Conservation (phyloP, 2,113 vertebrate species). For the Jaculus jaculus region DNA sequence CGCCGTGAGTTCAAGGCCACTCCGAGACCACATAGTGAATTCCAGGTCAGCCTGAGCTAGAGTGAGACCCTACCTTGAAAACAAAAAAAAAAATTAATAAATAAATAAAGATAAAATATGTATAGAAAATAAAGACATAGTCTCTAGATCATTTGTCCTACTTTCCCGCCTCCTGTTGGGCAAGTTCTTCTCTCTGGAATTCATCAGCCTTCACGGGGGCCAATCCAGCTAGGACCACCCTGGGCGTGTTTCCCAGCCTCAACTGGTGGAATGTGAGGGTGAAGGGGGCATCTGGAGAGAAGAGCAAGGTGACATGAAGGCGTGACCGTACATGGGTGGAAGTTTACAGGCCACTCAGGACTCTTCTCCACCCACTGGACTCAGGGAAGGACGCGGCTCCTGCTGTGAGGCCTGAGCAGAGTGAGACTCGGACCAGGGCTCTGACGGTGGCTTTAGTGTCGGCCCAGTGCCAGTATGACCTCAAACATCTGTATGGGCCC, state of each 20-base stretch:
- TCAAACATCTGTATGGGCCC: background rate
- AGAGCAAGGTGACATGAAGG: background rate
- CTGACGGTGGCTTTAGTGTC: background rate
- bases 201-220: background rate
- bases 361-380: accelerated
- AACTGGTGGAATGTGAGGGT: too few species aligned
- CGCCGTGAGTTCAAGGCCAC: too few species aligned
- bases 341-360: background rate
- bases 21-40: too few species aligned
- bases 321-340: too few species aligned
- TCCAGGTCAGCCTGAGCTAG: too few species aligned
- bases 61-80: too few species aligned
- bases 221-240: accelerated
- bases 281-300: background rate
- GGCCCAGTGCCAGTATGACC: background rate
- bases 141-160: accelerated
- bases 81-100: too few species aligned
- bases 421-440: background rate
- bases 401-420: too few species aligned
- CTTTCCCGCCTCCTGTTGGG: background rate
- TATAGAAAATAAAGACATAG: background rate
- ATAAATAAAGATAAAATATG: too few species aligned
- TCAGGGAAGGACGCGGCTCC: too few species aligned
- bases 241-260: background rate
- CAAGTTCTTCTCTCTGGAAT: background rate